phyloP scores from a whole-genome alignment of 2,888 invertebrate species.

The Calephelis perditalis region DNA sequence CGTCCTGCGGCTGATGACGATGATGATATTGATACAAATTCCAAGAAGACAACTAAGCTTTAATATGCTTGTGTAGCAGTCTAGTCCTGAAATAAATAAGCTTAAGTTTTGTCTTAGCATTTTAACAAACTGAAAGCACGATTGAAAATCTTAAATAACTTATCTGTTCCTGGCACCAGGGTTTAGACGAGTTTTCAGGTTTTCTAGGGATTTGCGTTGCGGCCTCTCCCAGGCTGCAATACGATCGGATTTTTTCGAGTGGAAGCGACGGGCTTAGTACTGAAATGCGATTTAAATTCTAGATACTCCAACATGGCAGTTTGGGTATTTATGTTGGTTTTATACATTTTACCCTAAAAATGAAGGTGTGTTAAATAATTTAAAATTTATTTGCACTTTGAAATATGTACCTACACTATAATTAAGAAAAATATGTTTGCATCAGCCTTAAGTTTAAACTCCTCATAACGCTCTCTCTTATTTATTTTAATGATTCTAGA shows the following conservation, averaged over 20 bases:
- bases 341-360: background rate
- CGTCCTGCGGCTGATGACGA: too few species aligned
- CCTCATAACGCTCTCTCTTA: too few species aligned
- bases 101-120: background rate
- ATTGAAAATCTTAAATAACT: conserved; percentile 38
- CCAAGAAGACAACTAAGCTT: too few species aligned
- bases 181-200: conserved; percentile 55
- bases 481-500: too few species aligned
- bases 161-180: conserved; percentile 52
- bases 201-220: conserved; percentile 65
- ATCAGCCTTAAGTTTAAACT: too few species aligned
- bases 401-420: too few species aligned
- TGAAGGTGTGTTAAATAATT: too few species aligned
- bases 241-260: conserved; percentile 75
- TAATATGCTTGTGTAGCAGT: too few species aligned
- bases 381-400: too few species aligned
- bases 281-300: conserved; percentile 27
- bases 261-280: conserved; percentile 65
- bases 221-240: conserved; percentile 50
- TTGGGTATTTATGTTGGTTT: conserved; percentile 18
- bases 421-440: too few species aligned
- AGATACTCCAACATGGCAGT: conserved; percentile 15
- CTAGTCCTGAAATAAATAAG: too few species aligned
- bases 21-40: too few species aligned
- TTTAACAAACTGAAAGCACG: background rate